Evolutionary conservation across 2,797 vertebrate genomes (phyloP), one percentile per base, ranked within the genome.

Genomic region (Tokudaia tokunoshimensis): DNA sequence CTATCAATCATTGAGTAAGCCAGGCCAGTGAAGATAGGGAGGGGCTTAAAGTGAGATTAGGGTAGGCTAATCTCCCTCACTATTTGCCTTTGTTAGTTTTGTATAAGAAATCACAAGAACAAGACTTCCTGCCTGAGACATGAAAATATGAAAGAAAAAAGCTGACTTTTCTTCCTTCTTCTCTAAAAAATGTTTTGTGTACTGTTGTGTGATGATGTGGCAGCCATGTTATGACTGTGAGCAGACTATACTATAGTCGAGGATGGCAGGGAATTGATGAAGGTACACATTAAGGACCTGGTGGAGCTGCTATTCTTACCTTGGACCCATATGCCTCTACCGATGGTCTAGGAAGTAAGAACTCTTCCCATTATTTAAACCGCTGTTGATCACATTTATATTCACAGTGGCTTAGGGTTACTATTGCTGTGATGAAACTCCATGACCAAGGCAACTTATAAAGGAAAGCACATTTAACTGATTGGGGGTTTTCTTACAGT

Each of bases 71-170:
- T 79, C 94, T 34, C 83, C 47, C 55, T 70, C 9, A 3, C n/a
- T 17, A 20, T n/a, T 94, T 37, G 41, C 61, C 67, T 89, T 1
- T 59, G 57, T n/a, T 83, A 83, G 41, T 76, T 94, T 96, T 81
- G 34, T 24, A 44, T 44, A 76, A 61, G 86, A 31, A 92, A 7
- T 29, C 84, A 31, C 3, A 76, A 76, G 59, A 83, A 61, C 37
- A 96, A 90, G 65, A 59, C 57, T 84, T 89, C 34, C 24, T 83
- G 82, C 26, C 34, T 72, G 31, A 55, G 72, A 55, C 67, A 6
- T 75, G 91, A 95, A 74, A 1, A 26, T 55, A 50, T 93, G 34
- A 81, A 44, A 82, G 67, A 26, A 86, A 24, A 86, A 94, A 85
- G n/a, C 0, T 1, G 10, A 65, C 70, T 91, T 93, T 89, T 20